phyloP scores from a whole-genome alignment of 2,113 vertebrate species.

The Lipophrys pholis region DNA sequence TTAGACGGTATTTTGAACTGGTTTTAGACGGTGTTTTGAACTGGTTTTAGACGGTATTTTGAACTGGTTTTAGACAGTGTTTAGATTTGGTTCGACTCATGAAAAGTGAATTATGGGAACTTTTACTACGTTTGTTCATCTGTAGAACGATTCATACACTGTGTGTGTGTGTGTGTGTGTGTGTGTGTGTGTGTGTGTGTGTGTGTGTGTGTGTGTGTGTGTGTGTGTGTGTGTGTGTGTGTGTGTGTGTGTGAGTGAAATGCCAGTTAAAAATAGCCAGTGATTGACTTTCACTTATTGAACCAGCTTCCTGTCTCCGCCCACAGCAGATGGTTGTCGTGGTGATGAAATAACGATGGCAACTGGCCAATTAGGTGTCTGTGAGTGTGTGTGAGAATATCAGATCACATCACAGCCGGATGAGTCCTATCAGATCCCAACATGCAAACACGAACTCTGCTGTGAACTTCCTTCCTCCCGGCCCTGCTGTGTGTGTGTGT shows the following conservation, averaged over 20 bases:
- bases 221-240: background rate
- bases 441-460: slow-evolving; percentile 63
- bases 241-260: too few relatives aligned
- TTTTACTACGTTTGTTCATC: too few relatives aligned
- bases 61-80: too few relatives aligned
- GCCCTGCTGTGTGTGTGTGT: slow-evolving; percentile 8
- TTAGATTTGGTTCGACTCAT: too few relatives aligned
- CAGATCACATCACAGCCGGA: slow-evolving; percentile 63
- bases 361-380: slow-evolving; percentile 8
- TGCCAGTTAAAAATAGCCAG: slow-evolving; percentile 44
- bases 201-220: too few relatives aligned
- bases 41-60: too few relatives aligned
- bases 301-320: slow-evolving; percentile 36
- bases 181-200: too few relatives aligned
- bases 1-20: too few relatives aligned
- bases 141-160: too few relatives aligned
- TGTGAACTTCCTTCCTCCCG: slow-evolving; percentile 50
- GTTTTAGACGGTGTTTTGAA: too few relatives aligned
- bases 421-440: slow-evolving; percentile 62
- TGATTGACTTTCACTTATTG: slow-evolving; percentile 55
- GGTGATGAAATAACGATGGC: slow-evolving; percentile 33
- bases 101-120: too few relatives aligned
- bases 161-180: too few relatives aligned
- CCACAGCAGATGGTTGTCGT: slow-evolving; percentile 53
- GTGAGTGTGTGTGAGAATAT: slow-evolving; percentile 46